Percentiles rank a stretch among this genome's conserved stretches.
phyloP scores from a whole-genome alignment of 2,888 invertebrate genomes.

The Orthosia gracilis region DNA sequence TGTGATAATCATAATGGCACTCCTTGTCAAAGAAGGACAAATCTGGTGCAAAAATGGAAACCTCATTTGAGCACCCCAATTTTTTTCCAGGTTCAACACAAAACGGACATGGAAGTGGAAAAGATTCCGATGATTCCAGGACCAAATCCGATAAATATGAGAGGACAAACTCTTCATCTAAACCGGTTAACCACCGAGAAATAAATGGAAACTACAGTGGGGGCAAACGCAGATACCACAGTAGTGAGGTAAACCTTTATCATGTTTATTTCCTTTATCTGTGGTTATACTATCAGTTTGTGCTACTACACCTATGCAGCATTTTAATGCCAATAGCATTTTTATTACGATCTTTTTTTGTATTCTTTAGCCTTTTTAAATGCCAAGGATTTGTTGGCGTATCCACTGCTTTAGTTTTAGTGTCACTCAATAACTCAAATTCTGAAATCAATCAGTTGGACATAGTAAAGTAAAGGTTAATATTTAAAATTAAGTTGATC shows the following conservation, averaged over 20 bases:
- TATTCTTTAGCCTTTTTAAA: constrained; percentile 6
- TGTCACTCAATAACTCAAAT: not conserved
- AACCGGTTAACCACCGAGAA: constrained; percentile 70
- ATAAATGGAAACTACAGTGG: constrained; percentile 82
- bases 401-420: not conserved
- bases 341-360: not conserved
- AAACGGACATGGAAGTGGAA: constrained; percentile 83
- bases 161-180: constrained; percentile 64
- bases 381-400: not conserved
- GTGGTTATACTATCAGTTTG: constrained; percentile 39
- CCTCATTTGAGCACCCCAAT: not conserved
- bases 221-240: constrained; percentile 82
- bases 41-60: constrained; percentile 2
- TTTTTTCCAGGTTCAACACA: constrained; percentile 77
- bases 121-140: constrained; percentile 82
- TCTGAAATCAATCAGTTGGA: not conserved
- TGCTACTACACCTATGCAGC: not conserved
- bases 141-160: constrained; percentile 72
- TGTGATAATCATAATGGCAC: constrained; percentile 3
- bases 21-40: not conserved
- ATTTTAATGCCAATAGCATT: not conserved
- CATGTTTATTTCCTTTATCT: constrained; percentile 48
- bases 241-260: constrained; percentile 82
- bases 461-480: not conserved
- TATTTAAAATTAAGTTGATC: not conserved